These are phyloP conservation scores for Mythimna pallens DNA, from an alignment of 2,888 invertebrate species.

Conservation along the genomic window DNA sequence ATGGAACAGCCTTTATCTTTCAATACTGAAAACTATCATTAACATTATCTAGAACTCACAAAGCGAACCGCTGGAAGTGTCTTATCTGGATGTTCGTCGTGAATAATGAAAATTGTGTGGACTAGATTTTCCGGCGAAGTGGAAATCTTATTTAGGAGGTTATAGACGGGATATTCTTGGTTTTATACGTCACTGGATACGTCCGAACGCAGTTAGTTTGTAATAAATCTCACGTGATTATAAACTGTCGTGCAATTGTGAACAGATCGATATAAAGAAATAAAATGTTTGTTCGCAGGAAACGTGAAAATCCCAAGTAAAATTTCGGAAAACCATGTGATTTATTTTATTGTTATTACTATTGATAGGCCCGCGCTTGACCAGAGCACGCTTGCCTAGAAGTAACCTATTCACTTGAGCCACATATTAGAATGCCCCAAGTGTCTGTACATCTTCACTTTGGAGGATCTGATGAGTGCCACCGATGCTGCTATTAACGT, in stretches of 20 bases:
- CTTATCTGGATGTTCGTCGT: constrained; percentile 7
- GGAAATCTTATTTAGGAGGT: background rate
- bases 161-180: background rate
- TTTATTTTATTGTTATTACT: too few relatives aligned
- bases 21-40: constrained; percentile 9
- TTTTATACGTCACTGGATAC: background rate
- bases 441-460: too few relatives aligned
- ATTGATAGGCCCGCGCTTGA: too few relatives aligned
- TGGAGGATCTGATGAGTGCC: too few relatives aligned
- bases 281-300: too few relatives aligned
- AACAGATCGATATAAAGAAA: background rate
- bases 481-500: too few relatives aligned
- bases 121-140: background rate
- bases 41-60: constrained; percentile 3
- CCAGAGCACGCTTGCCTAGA: too few relatives aligned
- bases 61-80: background rate
- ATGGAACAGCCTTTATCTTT: background rate
- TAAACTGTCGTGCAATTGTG: background rate
- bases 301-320: too few relatives aligned
- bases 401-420: too few relatives aligned
- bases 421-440: too few relatives aligned
- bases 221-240: background rate
- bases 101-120: constrained; percentile 10
- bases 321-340: too few relatives aligned
- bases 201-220: background rate